Evolutionary conservation across 2,888 invertebrate genomes (phyloP), one percentile per base, ranked within the genome.

Genomic region (Diogma glabrata): DNA sequence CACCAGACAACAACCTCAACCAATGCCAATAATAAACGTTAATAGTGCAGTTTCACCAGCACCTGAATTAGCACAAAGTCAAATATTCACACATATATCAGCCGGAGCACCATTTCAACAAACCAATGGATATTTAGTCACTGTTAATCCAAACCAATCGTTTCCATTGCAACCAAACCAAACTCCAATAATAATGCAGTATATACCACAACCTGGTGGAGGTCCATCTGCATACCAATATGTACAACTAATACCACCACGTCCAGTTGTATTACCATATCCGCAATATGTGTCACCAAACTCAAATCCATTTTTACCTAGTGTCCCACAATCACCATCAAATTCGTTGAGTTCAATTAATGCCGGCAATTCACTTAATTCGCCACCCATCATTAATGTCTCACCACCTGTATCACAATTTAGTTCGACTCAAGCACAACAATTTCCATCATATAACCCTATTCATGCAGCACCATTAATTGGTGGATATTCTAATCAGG

Each of bases 381-480:
- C 24, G 9, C 24, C 24, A 24, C 7, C 24, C 9, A 7, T 9
- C 9, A n/a, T 24, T 12, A 22, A 22, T 5, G 1, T 14, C 8
- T 45, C 22, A 6, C 45, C 45, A 23, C 10, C 36, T 3, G 10
- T 40, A 2, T 10, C 46, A 46, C 46, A 46, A 26, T 24, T 16
- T 6, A 5, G 10, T 8, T 16, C 46, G 16, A 46, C 46, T 12
- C 46, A 24, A 24, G 24, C 46, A 3, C 46, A 46, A 46, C 23
- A 23, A 4, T 24, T 24, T 8, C 26, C 46, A 10, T 16, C 17
- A 16, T 46, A 10, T 24, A 46, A 22, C 16, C 46, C 22, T 9
- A 22, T 46, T 8, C 23, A 46, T 46, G 46, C 46, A 46, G 23
- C 46, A 17, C 26, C 46, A 9, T 17, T 24, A 5, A 45, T 45